A percentile compares a stretch with the other conserved stretches of the same genome.
phyloP scores from a whole-genome alignment of 2,888 invertebrate genomes.

The Pegoplata infirma region DNA sequence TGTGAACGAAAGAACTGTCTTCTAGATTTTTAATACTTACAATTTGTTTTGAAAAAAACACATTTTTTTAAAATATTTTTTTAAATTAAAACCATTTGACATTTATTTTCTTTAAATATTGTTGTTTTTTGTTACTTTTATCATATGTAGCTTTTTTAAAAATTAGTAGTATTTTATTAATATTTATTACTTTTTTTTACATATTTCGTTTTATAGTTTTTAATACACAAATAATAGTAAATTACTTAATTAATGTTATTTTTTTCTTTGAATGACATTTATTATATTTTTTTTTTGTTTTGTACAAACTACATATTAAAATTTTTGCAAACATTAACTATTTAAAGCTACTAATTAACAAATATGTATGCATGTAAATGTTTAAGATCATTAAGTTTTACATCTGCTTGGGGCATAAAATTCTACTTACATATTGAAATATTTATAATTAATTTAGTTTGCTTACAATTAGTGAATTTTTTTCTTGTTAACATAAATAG shows the following conservation, averaged over 20 bases:
- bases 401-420: neutral
- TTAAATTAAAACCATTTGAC: constrained; percentile 54
- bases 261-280: constrained; percentile 1
- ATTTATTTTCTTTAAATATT: constrained; percentile 47
- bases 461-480: neutral
- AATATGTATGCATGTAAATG: neutral
- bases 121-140: constrained; percentile 18
- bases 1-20: too few relatives aligned
- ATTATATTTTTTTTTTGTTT: too few relatives aligned
- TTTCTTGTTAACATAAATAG: too few relatives aligned
- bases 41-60: neutral
- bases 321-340: constrained; percentile 23
- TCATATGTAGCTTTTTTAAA: neutral
- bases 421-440: neutral
- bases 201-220: neutral
- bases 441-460: neutral
- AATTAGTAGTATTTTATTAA: neutral
- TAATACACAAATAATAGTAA: neutral
- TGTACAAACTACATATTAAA: neutral
- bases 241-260: neutral
- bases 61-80: neutral
- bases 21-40: too few relatives aligned
- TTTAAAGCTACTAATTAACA: constrained; percentile 46
- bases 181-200: neutral
- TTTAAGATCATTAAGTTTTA: neutral